Conservation (phyloP, 2,888 invertebrate species). For the Phortica okadai region DNA sequence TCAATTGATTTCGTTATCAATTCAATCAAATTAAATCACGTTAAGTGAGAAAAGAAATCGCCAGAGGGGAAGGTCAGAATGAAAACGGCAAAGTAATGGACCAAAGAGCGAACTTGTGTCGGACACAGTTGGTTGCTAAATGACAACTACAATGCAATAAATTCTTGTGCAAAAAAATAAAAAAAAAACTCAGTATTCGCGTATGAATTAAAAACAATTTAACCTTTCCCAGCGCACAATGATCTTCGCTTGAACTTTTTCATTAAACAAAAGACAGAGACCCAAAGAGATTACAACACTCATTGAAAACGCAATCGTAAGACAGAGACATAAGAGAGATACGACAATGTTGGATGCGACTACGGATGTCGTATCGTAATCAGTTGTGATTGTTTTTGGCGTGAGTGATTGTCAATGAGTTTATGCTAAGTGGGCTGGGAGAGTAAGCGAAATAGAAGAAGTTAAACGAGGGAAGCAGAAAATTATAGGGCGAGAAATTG, state of each 20-base stretch:
- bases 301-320: neutral
- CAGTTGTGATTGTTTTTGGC: neutral
- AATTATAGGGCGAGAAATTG: too few species aligned
- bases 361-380: neutral
- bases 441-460: too few species aligned
- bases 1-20: constrained; percentile 61
- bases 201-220: constrained; percentile 69
- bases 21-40: constrained; percentile 56
- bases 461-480: too few species aligned
- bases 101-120: neutral
- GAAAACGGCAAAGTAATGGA: neutral
- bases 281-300: constrained; percentile 17
- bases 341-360: neutral
- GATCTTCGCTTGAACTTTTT: constrained; percentile 66
- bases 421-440: neutral
- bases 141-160: neutral
- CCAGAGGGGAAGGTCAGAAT: too few species aligned
- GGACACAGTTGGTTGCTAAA: neutral
- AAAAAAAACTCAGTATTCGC: constrained; percentile 27
- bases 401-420: neutral
- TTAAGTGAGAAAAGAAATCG: constrained; percentile 36
- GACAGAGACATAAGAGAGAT: neutral
- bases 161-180: constrained; percentile 16
- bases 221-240: constrained; percentile 66
- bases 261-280: constrained; percentile 48